Evolutionary conservation across 2,888 invertebrate genomes (phyloP), one percentile per base, ranked within the genome.

Genomic region (Pseudanteris insignis): DNA sequence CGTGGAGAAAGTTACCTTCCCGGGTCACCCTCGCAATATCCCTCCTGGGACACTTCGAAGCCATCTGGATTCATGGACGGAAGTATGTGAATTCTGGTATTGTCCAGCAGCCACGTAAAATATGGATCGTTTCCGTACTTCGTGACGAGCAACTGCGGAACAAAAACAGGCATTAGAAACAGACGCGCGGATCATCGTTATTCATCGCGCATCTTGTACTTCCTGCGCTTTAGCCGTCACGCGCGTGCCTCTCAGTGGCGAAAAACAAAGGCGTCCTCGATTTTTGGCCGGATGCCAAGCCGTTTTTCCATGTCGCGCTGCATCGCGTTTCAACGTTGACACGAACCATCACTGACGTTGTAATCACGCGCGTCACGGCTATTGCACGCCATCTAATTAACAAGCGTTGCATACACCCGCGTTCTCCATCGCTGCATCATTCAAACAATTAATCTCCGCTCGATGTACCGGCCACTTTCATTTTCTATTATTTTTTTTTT

Each of bases 11-110:
- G 3, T 28, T 44, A 91, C 90, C 94, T 88, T 78, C 95, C 95
- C 78, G 90, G 89, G 6, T 90, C 89, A 13, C 92, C 92, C 71
- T 92, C 91, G 73, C 94, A 95, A 57, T 88, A 86, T 21, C 94
- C 94, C 81, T 94, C 94, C 70, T 89, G 88, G 3, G 98, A 94
- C 11, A 90, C 89, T 70, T 96, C 92, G 82, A 91, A 98, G 12
- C 98, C 99, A 80, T 99, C 99, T 0, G 99, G 98, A 81, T 99
- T 99, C 96, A 99, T 96, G 0, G 95, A 92, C 0, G 98, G 97
- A 86, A 99, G 86, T 70, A 99, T 88, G 80, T 99, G 98, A 71
- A 99, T 95, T 63, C 96, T 86, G 0, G 98, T 98, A 79, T 93
- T 93, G 80, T 96, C 93, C 79, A 99, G 78, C 50, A 98, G 82